Conservation (phyloP, 2,797 vertebrate genomes). For the Argentina silus region DNA sequence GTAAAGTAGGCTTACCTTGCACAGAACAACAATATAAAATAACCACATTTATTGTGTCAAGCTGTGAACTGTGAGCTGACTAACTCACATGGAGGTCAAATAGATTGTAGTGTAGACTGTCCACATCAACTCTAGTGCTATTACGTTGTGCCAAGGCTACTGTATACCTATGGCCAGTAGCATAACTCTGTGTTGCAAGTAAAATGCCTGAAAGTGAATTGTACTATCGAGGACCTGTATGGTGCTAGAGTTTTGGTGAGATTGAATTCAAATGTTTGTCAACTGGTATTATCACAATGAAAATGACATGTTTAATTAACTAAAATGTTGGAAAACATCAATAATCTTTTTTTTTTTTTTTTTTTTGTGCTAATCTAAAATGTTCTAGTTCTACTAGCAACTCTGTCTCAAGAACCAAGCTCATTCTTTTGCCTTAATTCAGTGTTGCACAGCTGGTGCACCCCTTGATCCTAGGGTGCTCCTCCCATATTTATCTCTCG, state of each 20-base stretch:
- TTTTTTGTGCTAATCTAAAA: neutral
- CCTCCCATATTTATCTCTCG: neutral
- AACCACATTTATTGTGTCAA: slow-evolving; percentile 64
- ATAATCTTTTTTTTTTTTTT: neutral
- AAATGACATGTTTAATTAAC: neutral
- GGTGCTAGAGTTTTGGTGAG: neutral
- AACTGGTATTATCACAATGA: neutral
- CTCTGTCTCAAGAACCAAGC: neutral
- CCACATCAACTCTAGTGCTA: neutral
- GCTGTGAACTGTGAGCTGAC: slow-evolving; percentile 46
- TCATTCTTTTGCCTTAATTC: neutral
- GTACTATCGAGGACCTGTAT: neutral
- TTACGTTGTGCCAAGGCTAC: too few relatives aligned
- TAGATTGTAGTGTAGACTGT: neutral
- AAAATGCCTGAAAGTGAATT: slow-evolving; percentile 3
- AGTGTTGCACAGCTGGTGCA: neutral
- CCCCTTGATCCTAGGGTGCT: neutral
- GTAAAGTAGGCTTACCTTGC: slow-evolving; percentile 18
- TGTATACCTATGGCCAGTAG: too few relatives aligned
- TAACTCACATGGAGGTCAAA: slow-evolving; percentile 25
- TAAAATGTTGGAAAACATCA: neutral
- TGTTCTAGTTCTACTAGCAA: neutral
- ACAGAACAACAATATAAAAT: slow-evolving; percentile 57
- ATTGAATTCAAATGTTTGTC: neutral
- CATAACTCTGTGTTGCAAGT: neutral